These are phyloP conservation scores for Manacus vitellinus DNA, from an alignment of 2,113 vertebrate species.

Conservation along the genomic window DNA sequence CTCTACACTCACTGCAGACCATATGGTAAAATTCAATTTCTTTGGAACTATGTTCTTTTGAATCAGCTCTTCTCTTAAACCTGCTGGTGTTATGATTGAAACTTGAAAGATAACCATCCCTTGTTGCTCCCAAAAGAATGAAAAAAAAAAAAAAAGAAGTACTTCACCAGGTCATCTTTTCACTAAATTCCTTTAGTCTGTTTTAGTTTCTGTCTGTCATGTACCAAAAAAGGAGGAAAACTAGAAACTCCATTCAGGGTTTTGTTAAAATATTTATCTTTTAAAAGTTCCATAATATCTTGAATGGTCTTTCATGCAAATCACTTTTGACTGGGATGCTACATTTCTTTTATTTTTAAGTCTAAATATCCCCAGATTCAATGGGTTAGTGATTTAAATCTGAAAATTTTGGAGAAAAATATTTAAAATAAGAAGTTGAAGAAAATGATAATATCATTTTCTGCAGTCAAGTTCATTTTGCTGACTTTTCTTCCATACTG, in stretches of 20 bases:
- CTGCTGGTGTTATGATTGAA: not conserved
- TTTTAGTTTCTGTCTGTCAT: constrained; percentile 5
- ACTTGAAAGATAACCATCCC: constrained; percentile 7
- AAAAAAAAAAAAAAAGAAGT: not conserved
- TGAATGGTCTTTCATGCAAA: not conserved
- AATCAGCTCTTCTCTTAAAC: constrained; percentile 46
- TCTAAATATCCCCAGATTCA: not conserved
- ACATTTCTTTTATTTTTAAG: not conserved
- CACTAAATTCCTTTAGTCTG: not conserved
- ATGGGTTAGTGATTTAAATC: not conserved
- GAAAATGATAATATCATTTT: constrained; percentile 41
- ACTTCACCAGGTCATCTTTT: constrained; percentile 11
- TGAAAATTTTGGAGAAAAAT: constrained; percentile 56
- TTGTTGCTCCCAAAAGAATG: constrained; percentile 11
- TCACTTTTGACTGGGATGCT: not conserved
- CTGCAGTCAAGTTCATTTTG: not conserved
- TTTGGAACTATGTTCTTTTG: constrained; percentile 54
- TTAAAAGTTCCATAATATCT: not conserved
- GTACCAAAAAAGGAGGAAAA: not conserved
- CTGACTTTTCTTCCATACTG: not conserved
- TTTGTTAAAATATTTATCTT: constrained; percentile 31
- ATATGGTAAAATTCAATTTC: constrained; percentile 57
- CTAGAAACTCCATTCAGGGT: constrained; percentile 12
- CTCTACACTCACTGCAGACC: not conserved
- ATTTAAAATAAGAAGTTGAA: not conserved